Conservation (phyloP, 64 coral and sea anemone species). For the Montipora sp. region DNA sequence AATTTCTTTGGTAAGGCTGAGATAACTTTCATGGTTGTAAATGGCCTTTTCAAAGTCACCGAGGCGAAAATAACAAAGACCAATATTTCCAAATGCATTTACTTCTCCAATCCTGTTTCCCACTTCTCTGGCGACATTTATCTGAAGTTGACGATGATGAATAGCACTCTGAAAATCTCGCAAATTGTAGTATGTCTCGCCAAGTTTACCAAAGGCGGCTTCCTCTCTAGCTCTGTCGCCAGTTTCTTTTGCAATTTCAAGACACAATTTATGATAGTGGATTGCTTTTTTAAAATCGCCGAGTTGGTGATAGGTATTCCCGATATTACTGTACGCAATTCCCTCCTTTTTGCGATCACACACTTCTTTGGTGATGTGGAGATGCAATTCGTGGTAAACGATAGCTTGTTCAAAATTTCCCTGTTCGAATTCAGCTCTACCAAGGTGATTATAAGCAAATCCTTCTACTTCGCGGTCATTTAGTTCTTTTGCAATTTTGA, state of each 20-base stretch:
- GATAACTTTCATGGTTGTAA: background rate
- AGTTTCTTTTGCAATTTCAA: background rate
- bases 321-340: background rate
- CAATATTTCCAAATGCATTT: background rate
- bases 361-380: background rate
- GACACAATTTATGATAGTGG: background rate
- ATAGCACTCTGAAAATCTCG: too few species aligned
- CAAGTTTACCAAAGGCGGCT: too few species aligned
- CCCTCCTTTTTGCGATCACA: background rate
- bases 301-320: background rate
- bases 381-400: background rate
- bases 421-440: background rate
- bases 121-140: background rate
- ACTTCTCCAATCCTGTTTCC: background rate
- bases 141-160: background rate
- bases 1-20: background rate
- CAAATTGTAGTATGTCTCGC: too few species aligned
- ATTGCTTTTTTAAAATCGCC: background rate
- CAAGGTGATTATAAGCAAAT: background rate
- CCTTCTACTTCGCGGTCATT: background rate
- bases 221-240: background rate
- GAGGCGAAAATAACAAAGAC: background rate
- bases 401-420: conserved; percentile 8
- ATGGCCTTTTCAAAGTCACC: background rate
- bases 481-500: background rate